Evolutionary conservation across 2,797 vertebrate genomes (phyloP), one percentile per base, ranked within the genome.

Genomic region (Rhinella marina): DNA sequence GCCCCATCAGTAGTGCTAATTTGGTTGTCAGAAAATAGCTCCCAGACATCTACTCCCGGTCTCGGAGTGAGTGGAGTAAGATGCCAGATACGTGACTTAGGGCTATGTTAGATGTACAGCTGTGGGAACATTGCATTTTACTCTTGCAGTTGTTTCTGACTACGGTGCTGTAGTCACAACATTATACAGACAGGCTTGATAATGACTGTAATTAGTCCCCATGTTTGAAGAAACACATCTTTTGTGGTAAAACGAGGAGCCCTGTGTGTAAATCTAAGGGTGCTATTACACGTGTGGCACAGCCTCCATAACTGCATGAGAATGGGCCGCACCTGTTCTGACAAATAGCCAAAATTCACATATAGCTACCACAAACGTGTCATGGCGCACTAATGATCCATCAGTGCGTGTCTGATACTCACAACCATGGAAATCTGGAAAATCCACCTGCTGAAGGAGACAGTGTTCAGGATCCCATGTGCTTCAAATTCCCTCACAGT

Each of bases 91-190:
- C 11, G 16, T 17, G 3, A 17, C 5, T n/a, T n/a, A 41, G 41
- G 41, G 41, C 8, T 1, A 8, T 4, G 9, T 73, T 73, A 23
- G 6, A 48, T 73, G 3, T 48, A 75, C 72, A 75, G 72, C 41
- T 75, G 72, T 75, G 41, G 72, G 11, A 75, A 75, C 21, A 23
- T 16, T 54, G 23, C 75, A 54, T 25, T 25, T 25, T n/a, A 21
- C 6, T 27, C 75, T 25, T 77, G 72, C 21, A 75, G 72, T 75
- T 50, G 50, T 77, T 75, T 54, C 48, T 77, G 75, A 54, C 75
- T 77, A 75, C 23, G 25, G n/a, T 7, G 75, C 75, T 77, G 12
- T 23, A 77, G 75, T 77, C 75, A 77, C 75, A 77, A 77, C 75
- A 77, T 25, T 25, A 13, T 77, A 52, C 23, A 77, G 75, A 77